A percentile compares a stretch with the other conserved stretches of the same genome.
phyloP scores from a whole-genome alignment of 2,888 invertebrate genomes.

The Sminthurides aquaticus region DNA sequence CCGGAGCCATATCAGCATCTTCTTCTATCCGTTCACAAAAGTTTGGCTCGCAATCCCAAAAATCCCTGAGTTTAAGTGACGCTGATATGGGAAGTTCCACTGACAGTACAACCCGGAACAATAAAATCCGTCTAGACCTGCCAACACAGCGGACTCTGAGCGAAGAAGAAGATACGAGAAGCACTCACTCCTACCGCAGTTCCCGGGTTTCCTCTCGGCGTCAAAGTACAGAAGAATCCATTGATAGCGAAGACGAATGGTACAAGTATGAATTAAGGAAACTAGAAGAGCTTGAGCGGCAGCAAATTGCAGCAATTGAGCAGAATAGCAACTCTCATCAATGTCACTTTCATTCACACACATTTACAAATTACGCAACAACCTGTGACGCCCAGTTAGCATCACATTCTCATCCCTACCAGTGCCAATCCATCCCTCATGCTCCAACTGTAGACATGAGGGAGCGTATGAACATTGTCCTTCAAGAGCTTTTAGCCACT shows the following conservation, averaged over 20 bases:
- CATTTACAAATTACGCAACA: slow-evolving; percentile 44
- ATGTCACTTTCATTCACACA: slow-evolving; percentile 19
- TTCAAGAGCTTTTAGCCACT: slow-evolving; percentile 67
- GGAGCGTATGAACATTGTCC: slow-evolving; percentile 70
- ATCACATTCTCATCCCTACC: slow-evolving; percentile 22
- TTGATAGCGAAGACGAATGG: slow-evolving; percentile 89
- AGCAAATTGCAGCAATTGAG: slow-evolving; percentile 43
- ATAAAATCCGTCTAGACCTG: slow-evolving; percentile 37
- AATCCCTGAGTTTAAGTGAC: slow-evolving; percentile 67
- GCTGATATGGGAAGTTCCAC: slow-evolving; percentile 51
- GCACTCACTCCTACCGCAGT: slow-evolving; percentile 80
- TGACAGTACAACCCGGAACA: slow-evolving; percentile 33
- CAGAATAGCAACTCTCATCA: slow-evolving; percentile 14
- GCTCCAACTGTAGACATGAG: slow-evolving; percentile 56
- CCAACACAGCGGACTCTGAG: slow-evolving; percentile 44
- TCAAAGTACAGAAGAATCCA: slow-evolving; percentile 86
- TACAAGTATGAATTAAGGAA: slow-evolving; percentile 81
- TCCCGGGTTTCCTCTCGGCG: slow-evolving; percentile 76
- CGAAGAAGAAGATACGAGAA: slow-evolving; percentile 70
- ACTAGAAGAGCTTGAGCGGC: slow-evolving; percentile 73
- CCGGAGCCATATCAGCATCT: slow-evolving; percentile 23
- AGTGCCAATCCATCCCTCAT: slow-evolving; percentile 34
- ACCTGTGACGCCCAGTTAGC: slow-evolving; percentile 16
- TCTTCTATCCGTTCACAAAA: slow-evolving; percentile 26
- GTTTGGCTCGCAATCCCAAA: slow-evolving; percentile 50